Conservation (phyloP, 2,888 invertebrate species). For the Endomychus coccineus region DNA sequence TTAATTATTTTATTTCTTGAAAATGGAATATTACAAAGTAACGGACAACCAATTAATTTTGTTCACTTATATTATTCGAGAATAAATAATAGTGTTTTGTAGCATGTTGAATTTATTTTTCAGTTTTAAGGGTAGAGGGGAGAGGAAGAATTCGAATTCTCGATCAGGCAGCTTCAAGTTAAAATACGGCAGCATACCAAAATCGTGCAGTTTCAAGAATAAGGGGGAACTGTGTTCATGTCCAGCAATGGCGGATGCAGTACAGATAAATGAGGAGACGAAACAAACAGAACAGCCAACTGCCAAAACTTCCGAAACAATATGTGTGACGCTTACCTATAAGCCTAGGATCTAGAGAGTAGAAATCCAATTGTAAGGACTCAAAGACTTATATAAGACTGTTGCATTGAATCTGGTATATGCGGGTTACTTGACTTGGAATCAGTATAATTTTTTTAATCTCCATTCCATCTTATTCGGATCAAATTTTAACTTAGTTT, state of each 20-base stretch:
- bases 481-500: too few species aligned
- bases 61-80: too few species aligned
- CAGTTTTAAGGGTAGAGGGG: constrained; percentile 39
- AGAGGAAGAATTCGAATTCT: constrained; percentile 35
- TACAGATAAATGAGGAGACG: constrained; percentile 12
- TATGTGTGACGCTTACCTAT: constrained; percentile 43
- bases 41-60: too few species aligned
- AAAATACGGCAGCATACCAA: constrained; percentile 40
- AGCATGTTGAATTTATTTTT: constrained; percentile 13
- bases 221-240: constrained; percentile 41
- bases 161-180: constrained; percentile 40
- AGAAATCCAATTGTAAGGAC: too few species aligned
- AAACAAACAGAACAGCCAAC: constrained; percentile 12
- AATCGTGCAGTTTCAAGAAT: constrained; percentile 41
- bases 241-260: constrained; percentile 23
- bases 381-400: too few species aligned
- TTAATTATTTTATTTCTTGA: too few species aligned
- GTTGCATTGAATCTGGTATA: too few species aligned
- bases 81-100: too few species aligned
- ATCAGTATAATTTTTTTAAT: too few species aligned
- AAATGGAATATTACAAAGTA: too few species aligned
- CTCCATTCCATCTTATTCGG: too few species aligned
- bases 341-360: constrained; percentile 33
- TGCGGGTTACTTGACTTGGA: too few species aligned
- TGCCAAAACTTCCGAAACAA: constrained; percentile 36